Evolutionary conservation across 2,113 vertebrate genomes (phyloP).

Genomic region (Rhinolophus ferrumequinum): DNA sequence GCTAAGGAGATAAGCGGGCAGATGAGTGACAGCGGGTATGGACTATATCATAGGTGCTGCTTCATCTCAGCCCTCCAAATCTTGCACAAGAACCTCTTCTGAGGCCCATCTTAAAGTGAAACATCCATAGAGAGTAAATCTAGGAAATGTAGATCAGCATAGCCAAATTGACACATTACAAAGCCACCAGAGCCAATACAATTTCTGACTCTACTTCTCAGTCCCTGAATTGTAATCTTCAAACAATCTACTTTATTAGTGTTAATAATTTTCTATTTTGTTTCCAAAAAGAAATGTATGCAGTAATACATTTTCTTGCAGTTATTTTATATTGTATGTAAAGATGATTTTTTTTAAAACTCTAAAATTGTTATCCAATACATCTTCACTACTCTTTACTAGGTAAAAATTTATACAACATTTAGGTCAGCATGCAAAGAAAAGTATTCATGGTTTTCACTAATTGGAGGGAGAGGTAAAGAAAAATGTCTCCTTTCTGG

Average conservation of each 20-base stretch:
- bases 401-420: not conserved
- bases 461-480: not conserved
- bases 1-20: not conserved
- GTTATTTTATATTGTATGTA: not conserved
- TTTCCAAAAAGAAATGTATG: not conserved
- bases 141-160: not conserved
- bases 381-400: not conserved
- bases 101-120: not conserved
- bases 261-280: not conserved
- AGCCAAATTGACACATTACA: not conserved
- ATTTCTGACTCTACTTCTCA: not conserved
- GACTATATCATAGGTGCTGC: not conserved
- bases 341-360: not conserved
- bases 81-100: not conserved
- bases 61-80: not conserved
- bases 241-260: not conserved
- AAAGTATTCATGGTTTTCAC: not conserved
- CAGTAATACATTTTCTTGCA: not conserved
- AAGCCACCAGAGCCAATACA: not conserved
- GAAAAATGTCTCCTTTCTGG: not conserved
- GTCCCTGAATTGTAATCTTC: not conserved
- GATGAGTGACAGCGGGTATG: not conserved
- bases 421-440: not conserved
- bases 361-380: not conserved
- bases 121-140: not conserved